phyloP scores from a whole-genome alignment of 64 coral and sea anemone genomes.

The Dendronephthya gigantea region DNA sequence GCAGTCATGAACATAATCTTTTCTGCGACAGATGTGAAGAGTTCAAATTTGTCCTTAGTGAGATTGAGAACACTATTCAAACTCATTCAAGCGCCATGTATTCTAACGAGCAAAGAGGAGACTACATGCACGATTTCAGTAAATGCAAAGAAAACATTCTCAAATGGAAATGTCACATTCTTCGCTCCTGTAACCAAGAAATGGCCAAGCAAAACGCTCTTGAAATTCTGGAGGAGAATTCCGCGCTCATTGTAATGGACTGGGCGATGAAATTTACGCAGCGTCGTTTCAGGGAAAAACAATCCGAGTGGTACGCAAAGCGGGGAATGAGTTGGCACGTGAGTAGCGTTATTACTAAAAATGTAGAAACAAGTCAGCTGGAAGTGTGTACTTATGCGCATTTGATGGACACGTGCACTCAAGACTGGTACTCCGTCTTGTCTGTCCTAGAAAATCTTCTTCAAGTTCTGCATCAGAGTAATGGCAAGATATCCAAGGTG shows the following conservation, averaged over 20 bases:
- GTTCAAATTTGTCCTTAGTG: constrained; percentile 7
- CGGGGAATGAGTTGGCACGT: constrained; percentile 19
- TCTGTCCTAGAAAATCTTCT: constrained; percentile 21
- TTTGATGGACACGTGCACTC: constrained; percentile 16
- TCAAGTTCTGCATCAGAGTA: constrained; percentile 12
- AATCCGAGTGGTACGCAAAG: constrained; percentile 30
- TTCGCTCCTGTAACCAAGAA: constrained; percentile 26
- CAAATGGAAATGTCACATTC: constrained; percentile 32
- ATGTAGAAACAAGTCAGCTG: neutral
- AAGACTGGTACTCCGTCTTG: constrained; percentile 30
- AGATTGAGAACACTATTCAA: constrained; percentile 18
- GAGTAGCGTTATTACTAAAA: constrained; percentile 4
- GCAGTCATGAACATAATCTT: constrained; percentile 16
- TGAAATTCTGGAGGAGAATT: neutral
- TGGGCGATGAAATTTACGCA: constrained; percentile 27
- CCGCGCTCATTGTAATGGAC: constrained; percentile 19
- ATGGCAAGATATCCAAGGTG: neutral
- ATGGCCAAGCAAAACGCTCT: neutral
- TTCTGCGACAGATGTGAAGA: constrained; percentile 24
- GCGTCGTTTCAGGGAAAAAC: constrained; percentile 9
- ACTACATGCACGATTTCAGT: neutral
- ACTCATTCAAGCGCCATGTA: neutral
- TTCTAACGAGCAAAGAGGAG: neutral
- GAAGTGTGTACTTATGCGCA: constrained; percentile 13
- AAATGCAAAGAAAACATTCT: constrained; percentile 14